A percentile compares a stretch with the other conserved stretches of the same genome.
phyloP scores from a whole-genome alignment of 92 coral and sea anemone genomes.

The Isaurus tuberculatus region DNA sequence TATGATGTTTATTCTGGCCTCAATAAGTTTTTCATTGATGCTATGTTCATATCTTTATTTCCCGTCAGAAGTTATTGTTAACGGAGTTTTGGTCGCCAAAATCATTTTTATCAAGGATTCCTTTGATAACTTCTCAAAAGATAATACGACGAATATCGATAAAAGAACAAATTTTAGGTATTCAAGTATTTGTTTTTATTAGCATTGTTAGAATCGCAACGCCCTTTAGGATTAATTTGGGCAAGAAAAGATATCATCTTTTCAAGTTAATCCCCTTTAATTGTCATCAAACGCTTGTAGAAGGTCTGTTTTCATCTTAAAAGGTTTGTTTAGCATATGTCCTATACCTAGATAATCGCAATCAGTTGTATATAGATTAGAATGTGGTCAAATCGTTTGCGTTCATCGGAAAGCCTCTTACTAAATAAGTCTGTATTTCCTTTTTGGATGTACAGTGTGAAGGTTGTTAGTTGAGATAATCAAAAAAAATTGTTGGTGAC shows the following conservation, averaged over 20 bases:
- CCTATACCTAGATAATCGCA: background rate
- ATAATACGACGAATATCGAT: background rate
- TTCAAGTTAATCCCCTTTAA: background rate
- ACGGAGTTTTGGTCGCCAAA: background rate
- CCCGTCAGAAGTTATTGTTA: background rate
- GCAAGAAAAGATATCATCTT: background rate
- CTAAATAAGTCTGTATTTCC: too few relatives aligned
- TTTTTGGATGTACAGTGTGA: too few relatives aligned
- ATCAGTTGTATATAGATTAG: too few relatives aligned
- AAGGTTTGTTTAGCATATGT: background rate
- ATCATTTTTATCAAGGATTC: constrained; percentile 17
- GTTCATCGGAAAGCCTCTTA: too few relatives aligned
- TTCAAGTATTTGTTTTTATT: background rate
- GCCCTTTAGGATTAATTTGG: background rate
- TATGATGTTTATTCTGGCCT: background rate
- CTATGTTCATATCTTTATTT: background rate
- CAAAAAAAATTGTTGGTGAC: too few relatives aligned
- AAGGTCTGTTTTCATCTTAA: background rate
- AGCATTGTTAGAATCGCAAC: background rate
- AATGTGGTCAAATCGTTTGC: too few relatives aligned
- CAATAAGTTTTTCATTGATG: background rate
- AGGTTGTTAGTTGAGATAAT: too few relatives aligned
- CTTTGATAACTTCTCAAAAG: background rate
- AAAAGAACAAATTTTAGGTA: too few relatives aligned
- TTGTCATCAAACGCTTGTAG: background rate